Base-by-base conservation (phyloP, 2,797 vertebrate genomes). In the Lerista edwardsae region DNA sequence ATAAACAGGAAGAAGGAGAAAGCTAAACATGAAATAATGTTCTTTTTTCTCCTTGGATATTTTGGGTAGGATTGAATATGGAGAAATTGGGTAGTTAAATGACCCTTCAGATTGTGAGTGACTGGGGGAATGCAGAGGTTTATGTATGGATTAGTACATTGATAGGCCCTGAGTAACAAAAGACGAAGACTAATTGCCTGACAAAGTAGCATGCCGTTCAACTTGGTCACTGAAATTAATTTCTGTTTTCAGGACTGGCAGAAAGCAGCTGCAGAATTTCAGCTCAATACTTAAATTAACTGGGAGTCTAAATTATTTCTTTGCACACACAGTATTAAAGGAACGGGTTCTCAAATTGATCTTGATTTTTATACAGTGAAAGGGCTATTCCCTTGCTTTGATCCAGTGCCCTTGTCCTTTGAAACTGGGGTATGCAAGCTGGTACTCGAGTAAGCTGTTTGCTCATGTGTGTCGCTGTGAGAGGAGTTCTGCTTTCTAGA, bases 151-250 rank as follows among this genome's bases (percentile, higher is more conserved):
- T 98, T 98, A 97, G 95, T 96, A 92, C 94, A 77, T 95, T 96
- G 97, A 98, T 97, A 95, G 96, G 95, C 95, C 94, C 94, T 97
- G 96, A 97, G 96, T 95, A 96, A 96, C 95, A 93, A 88, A 95
- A 96, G 96, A 96, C 93, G 94, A 97, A 98, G 98, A 99, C 97
- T 98, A 98, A 98, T 98, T 98, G 97, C 98, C 96, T 98, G 97
- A 97, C 98, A 98, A 94, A 95, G 95, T 95, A 94, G 95, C 95
- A 96, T 96, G 97, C 96, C 95, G 90, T 95, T 97, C 94, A 93
- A 94, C 97, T 97, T 97, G 97, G 97, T 98, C 97, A 97, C 96
- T 97, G 96, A 97, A 96, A 97, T 97, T 97, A 97, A 97, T 97
- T 95, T 97, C 96, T 96, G 94, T 95, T 98, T 95, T 97, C 96